phyloP scores from a whole-genome alignment of 1,140 invertebrate species.

The Bombus breviceps region DNA sequence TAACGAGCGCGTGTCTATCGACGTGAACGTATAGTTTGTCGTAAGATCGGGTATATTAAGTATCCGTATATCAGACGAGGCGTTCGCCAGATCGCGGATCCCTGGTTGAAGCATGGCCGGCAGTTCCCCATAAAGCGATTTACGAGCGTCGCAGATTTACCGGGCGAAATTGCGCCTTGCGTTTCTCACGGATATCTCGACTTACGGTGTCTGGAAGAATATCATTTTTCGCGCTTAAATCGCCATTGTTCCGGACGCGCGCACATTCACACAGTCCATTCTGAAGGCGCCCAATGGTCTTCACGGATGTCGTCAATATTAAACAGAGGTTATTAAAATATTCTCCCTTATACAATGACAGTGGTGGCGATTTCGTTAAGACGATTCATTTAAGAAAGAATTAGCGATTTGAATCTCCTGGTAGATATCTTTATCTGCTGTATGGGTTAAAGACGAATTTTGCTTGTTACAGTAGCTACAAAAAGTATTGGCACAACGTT shows the following conservation, averaged over 20 bases:
- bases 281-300: background rate
- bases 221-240: slow-evolving; percentile 67
- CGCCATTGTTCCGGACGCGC: slow-evolving; percentile 39
- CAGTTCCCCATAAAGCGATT: slow-evolving; percentile 63
- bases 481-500: too few species aligned
- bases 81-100: slow-evolving; percentile 8
- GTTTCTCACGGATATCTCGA: slow-evolving; percentile 59
- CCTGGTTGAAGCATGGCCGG: slow-evolving; percentile 11
- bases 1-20: slow-evolving; percentile 48
- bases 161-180: slow-evolving; percentile 59
- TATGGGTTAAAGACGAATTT: background rate
- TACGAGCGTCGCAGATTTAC: slow-evolving; percentile 69
- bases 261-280: background rate
- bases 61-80: slow-evolving; percentile 42
- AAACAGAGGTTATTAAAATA: slow-evolving; percentile 23
- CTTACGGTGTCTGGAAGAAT: slow-evolving; percentile 60
- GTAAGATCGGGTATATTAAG: slow-evolving; percentile 50
- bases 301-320: background rate
- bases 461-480: too few species aligned
- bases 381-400: too few species aligned
- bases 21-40: slow-evolving; percentile 45
- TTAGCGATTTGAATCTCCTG: background rate
- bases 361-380: too few species aligned
- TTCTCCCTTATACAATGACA: too few species aligned
- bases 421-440: background rate